Evolutionary conservation across 2,113 vertebrate genomes (phyloP).

Genomic region (Ailurus styani): DNA sequence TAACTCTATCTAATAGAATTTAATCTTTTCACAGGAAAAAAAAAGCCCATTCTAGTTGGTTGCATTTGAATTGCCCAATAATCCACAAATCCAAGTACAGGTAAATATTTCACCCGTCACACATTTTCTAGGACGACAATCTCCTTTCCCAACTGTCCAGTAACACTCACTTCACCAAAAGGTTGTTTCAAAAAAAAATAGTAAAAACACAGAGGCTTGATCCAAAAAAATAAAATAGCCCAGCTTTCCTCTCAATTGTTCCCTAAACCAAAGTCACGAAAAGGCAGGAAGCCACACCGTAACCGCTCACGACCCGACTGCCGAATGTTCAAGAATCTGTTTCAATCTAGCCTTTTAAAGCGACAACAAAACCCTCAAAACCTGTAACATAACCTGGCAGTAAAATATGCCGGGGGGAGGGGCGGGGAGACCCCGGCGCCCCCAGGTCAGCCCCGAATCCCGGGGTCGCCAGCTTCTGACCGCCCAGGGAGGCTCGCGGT

Average conservation of each 20-base stretch:
- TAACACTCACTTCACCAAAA: not conserved
- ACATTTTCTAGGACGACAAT: not conserved
- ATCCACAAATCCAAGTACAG: not conserved
- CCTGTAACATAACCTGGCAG: not conserved
- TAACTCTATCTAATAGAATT: not conserved
- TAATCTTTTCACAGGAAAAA: not conserved
- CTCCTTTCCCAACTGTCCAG: not conserved
- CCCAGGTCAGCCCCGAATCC: not conserved
- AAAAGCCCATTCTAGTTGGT: not conserved
- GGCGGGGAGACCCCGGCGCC: not conserved
- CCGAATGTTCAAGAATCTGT: not conserved
- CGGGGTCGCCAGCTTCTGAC: not conserved
- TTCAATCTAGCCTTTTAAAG: not conserved
- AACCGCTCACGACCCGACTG: not conserved
- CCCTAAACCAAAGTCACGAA: not conserved
- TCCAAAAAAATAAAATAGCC: not conserved
- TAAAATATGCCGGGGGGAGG: not conserved
- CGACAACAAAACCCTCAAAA: not conserved
- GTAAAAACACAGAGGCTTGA: not conserved
- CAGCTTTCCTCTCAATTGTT: not conserved
- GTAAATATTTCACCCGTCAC: not conserved
- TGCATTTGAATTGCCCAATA: too few species aligned
- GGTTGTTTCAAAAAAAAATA: not conserved
- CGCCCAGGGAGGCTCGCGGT: rapidly evolving
- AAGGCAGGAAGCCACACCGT: not conserved